Base-by-base conservation (phyloP, 2,888 invertebrate genomes). In the Hirtodrosophila trivittata region DNA sequence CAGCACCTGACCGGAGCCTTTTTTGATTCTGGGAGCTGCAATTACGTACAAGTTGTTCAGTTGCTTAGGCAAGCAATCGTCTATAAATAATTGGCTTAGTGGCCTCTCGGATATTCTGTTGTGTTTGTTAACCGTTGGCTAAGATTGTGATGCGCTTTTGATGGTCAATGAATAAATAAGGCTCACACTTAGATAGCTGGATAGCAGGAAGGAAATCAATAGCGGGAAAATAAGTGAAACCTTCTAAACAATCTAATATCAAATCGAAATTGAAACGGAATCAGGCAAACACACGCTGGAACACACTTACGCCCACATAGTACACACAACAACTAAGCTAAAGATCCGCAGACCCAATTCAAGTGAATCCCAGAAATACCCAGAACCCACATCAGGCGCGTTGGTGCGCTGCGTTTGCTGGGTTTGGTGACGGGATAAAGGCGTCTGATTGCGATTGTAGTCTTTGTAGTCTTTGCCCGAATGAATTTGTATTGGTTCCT, bases 181-280 rank as follows among this genome's bases (percentile, higher is more conserved):
- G 47, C 64, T 54, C 43, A 60, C 54, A 58, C 54, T 56, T 14
- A n/a, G 18, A 58, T n/a, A 28, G 47, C 18, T 42, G 13, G 35
- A 33, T 54, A 45, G 37, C 7, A 7, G 2, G 30, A 13, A 25
- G 10, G 18, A 37, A 72, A 72, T 75, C 75, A 62, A 73, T 58
- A 37, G 57, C 32, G 46, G 25, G 10, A 25, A 50, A 47, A 25
- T 49, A 54, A 74, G 56, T 65, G 60, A 47, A 33, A 63, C 43
- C 65, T 46, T 39, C 47, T 37, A 55, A 63, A 58, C 59, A 82
- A 82, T 67, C 76, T 47, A 60, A 69, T 63, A 74, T 71, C 47
- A 63, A 78, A 74, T 66, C 63, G 76, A 83, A 78, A 83, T 76
- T 67, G 75, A 83, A 67, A 38, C 62, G 60, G 50, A 49, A 56